Evolutionary conservation across 2,888 invertebrate genomes (phyloP).

Genomic region (Agriopis aurantiaria): DNA sequence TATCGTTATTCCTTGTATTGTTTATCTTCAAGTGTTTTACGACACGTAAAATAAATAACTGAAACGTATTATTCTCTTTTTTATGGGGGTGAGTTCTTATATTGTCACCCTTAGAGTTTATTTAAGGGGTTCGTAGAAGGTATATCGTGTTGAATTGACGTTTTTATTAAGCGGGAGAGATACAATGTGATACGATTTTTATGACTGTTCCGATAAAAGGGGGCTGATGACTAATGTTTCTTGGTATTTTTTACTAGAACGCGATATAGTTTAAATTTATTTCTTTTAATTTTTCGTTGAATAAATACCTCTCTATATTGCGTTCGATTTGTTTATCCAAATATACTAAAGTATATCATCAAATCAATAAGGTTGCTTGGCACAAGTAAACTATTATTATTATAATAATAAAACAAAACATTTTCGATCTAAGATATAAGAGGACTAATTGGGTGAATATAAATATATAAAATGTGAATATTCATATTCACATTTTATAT

Average conservation of each 20-base stretch:
- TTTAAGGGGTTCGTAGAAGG: slow-evolving; percentile 41
- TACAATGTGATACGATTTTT: slow-evolving; percentile 32
- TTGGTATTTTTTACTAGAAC: background rate
- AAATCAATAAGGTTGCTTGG: too few relatives aligned
- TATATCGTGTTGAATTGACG: slow-evolving; percentile 32
- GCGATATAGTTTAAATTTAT: background rate
- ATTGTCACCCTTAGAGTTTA: slow-evolving; percentile 51
- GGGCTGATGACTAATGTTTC: slow-evolving; percentile 8
- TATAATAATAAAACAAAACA: too few relatives aligned
- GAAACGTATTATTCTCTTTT: slow-evolving; percentile 49
- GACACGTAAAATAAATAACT: slow-evolving; percentile 68
- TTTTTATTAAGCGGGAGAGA: slow-evolving; percentile 33
- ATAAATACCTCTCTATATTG: too few relatives aligned
- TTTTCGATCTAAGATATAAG: too few relatives aligned
- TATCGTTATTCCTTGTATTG: slow-evolving; percentile 52
- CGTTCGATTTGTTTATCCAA: too few relatives aligned
- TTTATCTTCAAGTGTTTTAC: slow-evolving; percentile 66
- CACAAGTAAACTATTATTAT: too few relatives aligned
- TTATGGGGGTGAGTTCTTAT: slow-evolving; percentile 49
- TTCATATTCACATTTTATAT: too few relatives aligned
- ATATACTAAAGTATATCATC: too few relatives aligned
- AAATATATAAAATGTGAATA: too few relatives aligned
- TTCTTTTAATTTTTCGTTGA: background rate
- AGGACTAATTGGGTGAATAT: too few relatives aligned
- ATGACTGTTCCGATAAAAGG: slow-evolving; percentile 14